Evolutionary conservation across 1,140 invertebrate genomes (phyloP), one percentile per base, ranked within the genome.

Genomic region (Atta colombica): DNA sequence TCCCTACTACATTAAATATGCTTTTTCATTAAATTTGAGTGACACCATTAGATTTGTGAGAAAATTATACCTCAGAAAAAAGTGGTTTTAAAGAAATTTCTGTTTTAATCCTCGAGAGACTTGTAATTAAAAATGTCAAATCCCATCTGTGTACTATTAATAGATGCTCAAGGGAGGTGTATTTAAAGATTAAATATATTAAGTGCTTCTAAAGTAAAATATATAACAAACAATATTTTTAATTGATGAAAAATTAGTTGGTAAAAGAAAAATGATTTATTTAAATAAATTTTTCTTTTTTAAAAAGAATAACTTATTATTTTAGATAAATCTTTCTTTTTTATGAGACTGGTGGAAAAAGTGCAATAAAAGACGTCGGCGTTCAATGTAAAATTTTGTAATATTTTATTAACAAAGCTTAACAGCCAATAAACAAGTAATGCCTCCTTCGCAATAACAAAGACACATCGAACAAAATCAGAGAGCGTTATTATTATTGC

Each of bases 391-490:
- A 91, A 91, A 82, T 92, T 85, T 92, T 81, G 82, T 89, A 90
- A 69, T 88, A 91, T 93, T 93, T 93, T 92, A 91, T 93, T 93
- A 94, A 93, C 92, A 94, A 94, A 94, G 92, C 91, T 90, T 93
- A 94, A 94, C 93, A 93, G 86, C 91, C 86, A 93, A 90, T 93
- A 91, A 93, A 93, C 89, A 77, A 91, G 88, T 92, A 88, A 92
- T 90, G 81, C 87, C 69, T 93, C 84, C 85, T 91, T 90, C 88
- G 87, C 87, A 74, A 66, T 92, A 92, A 93, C 91, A 92, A 92
- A 93, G 86, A 92, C 72, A 81, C 90, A 86, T 92, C 14, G 82
- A 90, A 92, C 55, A 58, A 90, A 93, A 93, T 88, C 28, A 75
- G 89, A 91, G 89, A 91, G 89, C 77, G 28, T 77, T 88, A 91